phyloP scores from a whole-genome alignment of 2,797 vertebrate genomes.

The Eulemur albifrons region DNA sequence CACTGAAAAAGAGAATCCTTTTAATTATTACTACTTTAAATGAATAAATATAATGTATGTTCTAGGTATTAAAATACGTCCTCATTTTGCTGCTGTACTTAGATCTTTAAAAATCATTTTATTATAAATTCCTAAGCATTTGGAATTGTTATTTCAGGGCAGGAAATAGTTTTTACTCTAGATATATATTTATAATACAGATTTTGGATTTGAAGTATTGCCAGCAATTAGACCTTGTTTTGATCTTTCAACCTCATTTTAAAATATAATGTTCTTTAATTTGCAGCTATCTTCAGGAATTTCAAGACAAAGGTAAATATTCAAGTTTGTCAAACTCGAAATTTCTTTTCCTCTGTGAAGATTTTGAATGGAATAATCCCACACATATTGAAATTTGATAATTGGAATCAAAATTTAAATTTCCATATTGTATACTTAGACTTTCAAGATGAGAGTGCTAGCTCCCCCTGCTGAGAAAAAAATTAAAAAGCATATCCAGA shows the following conservation, averaged over 20 bases:
- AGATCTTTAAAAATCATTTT: constrained; percentile 13
- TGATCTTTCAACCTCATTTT: constrained; percentile 43
- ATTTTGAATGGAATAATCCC: constrained; percentile 38
- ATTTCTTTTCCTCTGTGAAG: neutral
- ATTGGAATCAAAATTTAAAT: constrained; percentile 51
- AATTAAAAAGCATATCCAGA: constrained; percentile 32
- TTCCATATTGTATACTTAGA: neutral
- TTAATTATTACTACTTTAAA: constrained; percentile 15
- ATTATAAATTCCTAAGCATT: constrained; percentile 17
- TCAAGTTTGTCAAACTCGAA: neutral
- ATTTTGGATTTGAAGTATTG: constrained; percentile 53
- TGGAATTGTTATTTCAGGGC: constrained; percentile 46
- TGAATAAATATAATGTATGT: constrained; percentile 37
- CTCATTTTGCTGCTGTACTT: constrained; percentile 34
- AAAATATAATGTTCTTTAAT: constrained; percentile 64
- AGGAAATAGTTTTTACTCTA: constrained; percentile 30
- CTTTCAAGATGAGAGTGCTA: constrained; percentile 80
- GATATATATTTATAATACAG: constrained; percentile 28
- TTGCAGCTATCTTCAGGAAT: constrained; percentile 90
- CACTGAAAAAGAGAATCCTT: constrained; percentile 8
- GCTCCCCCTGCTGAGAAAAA: constrained; percentile 85
- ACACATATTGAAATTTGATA: constrained; percentile 43
- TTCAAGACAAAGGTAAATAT: constrained; percentile 92
- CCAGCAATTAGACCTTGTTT: constrained; percentile 31
- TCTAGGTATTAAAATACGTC: neutral